Base-by-base conservation (phyloP, 2,888 invertebrate genomes). In the Athrips mouffetella region DNA sequence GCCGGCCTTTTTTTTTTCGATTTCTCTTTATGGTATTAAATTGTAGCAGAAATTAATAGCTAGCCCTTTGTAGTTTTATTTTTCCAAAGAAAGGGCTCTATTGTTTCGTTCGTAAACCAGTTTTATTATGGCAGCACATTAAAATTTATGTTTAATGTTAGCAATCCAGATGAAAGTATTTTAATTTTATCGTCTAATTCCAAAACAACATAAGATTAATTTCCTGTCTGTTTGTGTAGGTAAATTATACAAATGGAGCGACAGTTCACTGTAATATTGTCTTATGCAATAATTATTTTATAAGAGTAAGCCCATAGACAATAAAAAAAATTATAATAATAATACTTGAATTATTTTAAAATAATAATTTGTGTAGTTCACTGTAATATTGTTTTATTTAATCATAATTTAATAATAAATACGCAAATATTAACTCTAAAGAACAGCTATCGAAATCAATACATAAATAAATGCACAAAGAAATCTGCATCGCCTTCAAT, bases 21-120 rank as follows among this genome's bases (percentile, higher is more conserved):
- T 80, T 77, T 80, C 78, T 83, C 70, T 76, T 72, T 80, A 80
- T 72, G 77, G 80, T 74, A 82, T 83, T 81, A 80, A 80, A 82
- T 80, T 80, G 78, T 80, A 72, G 70, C 67, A 70, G 72, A 77
- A 66, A 77, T 76, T 77, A 76, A 75, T 77, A 73, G 67, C 64
- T 54, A 59, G 63, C 59, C 58, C 31, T 47, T 42, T 41, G 59
- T 54, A 55, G 55, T 52, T 59, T 55, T 58, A 58, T 63, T 62
- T 66, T 60, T 60, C 57, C 62, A 60, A 57, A 58, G 56, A 62
- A 59, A 52, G 56, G 51, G 49, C 46, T 49, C 55, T 58, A 60
- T 62, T 60, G 63, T 63, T 63, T 56, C 54, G 46, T 55, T 57
- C 50, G 46, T 40, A 45, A 49, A 55, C 56, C 49, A 51, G 56